These are phyloP conservation scores for Teleogryllus oceanicus DNA, from an alignment of 2,888 invertebrate genomes.

Conservation along the genomic window DNA sequence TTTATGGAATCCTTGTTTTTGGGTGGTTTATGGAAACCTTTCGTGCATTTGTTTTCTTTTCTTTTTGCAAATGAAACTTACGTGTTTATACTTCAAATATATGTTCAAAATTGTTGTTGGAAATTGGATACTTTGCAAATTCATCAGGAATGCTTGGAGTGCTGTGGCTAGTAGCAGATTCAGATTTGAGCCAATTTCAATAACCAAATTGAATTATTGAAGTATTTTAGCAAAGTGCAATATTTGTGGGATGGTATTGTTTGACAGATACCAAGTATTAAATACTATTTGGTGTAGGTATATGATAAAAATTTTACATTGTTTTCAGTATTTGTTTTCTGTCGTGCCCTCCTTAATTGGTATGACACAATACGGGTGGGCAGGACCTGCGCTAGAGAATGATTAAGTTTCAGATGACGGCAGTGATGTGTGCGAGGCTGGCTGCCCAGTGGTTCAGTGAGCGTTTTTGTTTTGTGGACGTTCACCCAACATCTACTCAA, in stretches of 20 bases:
- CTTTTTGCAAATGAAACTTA: too few species aligned
- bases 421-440: background rate
- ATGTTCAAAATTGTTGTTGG: background rate
- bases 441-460: conserved; percentile 18
- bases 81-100: too few species aligned
- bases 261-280: background rate
- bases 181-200: background rate
- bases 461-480: background rate
- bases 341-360: background rate
- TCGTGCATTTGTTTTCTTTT: background rate
- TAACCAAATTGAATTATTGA: background rate
- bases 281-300: background rate
- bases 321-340: background rate
- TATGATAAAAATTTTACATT: background rate
- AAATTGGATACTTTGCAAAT: background rate
- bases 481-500: conserved; percentile 18
- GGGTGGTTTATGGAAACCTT: background rate
- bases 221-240: background rate
- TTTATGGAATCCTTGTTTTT: background rate
- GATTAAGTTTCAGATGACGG: background rate
- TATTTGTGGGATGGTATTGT: background rate
- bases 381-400: background rate
- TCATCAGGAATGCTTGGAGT: background rate
- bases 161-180: background rate
- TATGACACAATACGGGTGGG: background rate